Evolutionary conservation across 2,113 vertebrate genomes (phyloP).

Genomic region (Syngnathus floridae): DNA sequence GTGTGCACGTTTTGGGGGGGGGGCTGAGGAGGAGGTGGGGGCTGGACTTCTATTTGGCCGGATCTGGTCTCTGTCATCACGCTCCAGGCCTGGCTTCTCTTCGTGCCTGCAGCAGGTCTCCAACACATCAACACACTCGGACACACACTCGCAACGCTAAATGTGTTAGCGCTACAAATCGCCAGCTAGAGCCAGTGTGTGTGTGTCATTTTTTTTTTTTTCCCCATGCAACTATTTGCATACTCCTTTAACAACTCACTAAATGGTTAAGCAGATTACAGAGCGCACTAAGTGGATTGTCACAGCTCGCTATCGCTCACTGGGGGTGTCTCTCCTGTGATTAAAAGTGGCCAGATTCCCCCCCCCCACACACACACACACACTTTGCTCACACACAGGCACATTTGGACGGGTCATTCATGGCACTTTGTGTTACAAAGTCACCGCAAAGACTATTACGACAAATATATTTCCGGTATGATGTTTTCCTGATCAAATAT

Average conservation of each 20-base stretch:
- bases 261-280: conserved; percentile 99
- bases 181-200: conserved; percentile 24
- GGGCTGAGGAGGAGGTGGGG: not conserved
- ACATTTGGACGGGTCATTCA: conserved; percentile 25
- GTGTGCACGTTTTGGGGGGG: not conserved
- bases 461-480: not conserved
- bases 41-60: conserved; percentile 71
- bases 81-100: conserved; percentile 69
- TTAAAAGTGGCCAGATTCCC: conserved; percentile 79
- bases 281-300: conserved; percentile 97
- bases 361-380: conserved; percentile 24
- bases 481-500: not conserved
- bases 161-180: conserved; percentile 31
- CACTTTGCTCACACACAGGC: conserved; percentile 5
- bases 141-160: conserved; percentile 38
- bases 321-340: conserved; percentile 85
- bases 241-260: conserved; percentile 82
- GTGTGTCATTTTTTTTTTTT: conserved; percentile 5
- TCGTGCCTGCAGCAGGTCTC: conserved; percentile 56
- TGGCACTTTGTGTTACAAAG: conserved; percentile 6
- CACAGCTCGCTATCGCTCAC: conserved; percentile 87
- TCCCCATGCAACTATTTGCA: conserved; percentile 69
- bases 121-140: conserved; percentile 45
- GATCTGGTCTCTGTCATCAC: conserved; percentile 71
- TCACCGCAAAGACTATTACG: conserved; percentile 8